These are phyloP conservation scores for Myioborus miniatus DNA, from an alignment of 2,797 vertebrate species.

Conservation along the genomic window DNA sequence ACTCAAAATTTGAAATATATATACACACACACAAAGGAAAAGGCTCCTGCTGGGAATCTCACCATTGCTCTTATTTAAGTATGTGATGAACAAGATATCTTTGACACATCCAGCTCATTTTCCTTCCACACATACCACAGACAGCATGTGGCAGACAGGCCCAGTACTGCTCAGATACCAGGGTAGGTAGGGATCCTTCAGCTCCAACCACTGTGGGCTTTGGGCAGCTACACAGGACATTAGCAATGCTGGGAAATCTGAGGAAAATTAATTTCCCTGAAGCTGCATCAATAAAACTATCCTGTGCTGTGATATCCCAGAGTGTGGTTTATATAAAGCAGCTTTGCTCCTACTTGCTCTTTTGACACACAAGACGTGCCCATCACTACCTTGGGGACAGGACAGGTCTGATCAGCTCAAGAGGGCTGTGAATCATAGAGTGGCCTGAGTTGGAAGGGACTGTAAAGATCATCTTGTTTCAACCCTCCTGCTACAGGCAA, in stretches of 20 bases:
- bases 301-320: neutral
- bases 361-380: neutral
- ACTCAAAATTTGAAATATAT: neutral
- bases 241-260: neutral
- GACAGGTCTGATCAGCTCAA: neutral
- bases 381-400: accelerated
- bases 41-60: neutral
- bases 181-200: neutral
- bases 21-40: neutral
- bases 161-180: neutral
- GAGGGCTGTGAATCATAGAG: neutral
- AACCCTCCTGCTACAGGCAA: accelerated
- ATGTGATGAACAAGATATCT: neutral
- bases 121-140: neutral
- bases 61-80: neutral
- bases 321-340: neutral
- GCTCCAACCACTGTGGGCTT: neutral
- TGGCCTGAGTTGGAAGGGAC: neutral
- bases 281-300: neutral
- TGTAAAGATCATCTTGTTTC: neutral
- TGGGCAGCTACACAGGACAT: neutral
- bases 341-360: neutral
- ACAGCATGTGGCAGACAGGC: neutral
- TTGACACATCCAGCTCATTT: neutral
- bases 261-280: neutral